These are phyloP conservation scores for Patella vulgata DNA, from an alignment of 1,140 invertebrate species.

Conservation along the genomic window DNA sequence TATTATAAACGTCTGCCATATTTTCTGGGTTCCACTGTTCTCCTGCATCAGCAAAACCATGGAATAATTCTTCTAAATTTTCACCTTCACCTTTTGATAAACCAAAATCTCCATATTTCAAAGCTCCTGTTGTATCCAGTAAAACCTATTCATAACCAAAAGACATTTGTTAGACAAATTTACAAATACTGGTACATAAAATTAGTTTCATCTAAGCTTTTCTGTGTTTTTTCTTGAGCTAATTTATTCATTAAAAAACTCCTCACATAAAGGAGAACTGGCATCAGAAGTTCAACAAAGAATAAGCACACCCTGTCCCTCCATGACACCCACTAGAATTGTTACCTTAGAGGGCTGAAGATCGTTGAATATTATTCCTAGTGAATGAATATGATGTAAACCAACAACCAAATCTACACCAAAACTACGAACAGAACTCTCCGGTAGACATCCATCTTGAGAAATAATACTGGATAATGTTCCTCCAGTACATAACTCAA, in stretches of 20 bases:
- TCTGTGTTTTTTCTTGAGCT: too few relatives aligned
- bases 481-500: constrained; percentile 67
- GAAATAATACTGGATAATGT: constrained; percentile 60
- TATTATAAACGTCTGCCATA: constrained; percentile 42
- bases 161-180: background rate
- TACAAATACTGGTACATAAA: too few relatives aligned
- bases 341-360: constrained; percentile 63
- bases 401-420: constrained; percentile 62
- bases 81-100: constrained; percentile 64
- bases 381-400: constrained; percentile 64
- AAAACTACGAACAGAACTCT: constrained; percentile 62
- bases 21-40: constrained; percentile 48
- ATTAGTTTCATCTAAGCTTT: too few relatives aligned
- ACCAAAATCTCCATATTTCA: constrained; percentile 66
- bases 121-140: constrained; percentile 59
- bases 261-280: too few relatives aligned
- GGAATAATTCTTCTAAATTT: constrained; percentile 63
- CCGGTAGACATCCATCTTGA: constrained; percentile 63
- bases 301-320: too few relatives aligned
- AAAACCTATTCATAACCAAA: constrained; percentile 53
- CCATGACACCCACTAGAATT: too few relatives aligned
- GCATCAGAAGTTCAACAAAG: too few relatives aligned
- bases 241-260: too few relatives aligned
- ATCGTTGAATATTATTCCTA: constrained; percentile 66
- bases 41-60: constrained; percentile 61